phyloP scores from a whole-genome alignment of 2,888 invertebrate species.

The Hyalella azteca region DNA sequence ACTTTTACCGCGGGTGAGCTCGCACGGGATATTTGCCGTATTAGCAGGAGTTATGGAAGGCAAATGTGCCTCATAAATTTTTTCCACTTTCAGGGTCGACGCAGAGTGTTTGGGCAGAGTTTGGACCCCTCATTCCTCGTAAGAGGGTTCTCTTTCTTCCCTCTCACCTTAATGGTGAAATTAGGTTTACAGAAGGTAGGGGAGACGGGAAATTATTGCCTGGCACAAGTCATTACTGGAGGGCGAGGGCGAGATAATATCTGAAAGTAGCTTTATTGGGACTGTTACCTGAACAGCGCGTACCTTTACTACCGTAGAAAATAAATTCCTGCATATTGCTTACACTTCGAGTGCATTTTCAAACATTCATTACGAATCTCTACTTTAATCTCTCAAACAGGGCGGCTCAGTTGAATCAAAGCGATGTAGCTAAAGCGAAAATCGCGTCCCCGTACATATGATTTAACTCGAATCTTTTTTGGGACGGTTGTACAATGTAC shows the following conservation, averaged over 20 bases:
- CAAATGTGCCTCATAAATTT: constrained; percentile 16
- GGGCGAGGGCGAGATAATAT: not conserved
- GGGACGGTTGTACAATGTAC: too few species aligned
- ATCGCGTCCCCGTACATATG: too few species aligned
- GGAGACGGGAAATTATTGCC: constrained; percentile 33
- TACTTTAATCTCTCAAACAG: too few species aligned
- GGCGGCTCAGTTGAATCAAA: too few species aligned
- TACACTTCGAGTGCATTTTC: too few species aligned
- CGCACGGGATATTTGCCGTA: constrained; percentile 1
- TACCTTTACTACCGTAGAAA: too few species aligned
- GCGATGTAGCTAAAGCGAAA: too few species aligned
- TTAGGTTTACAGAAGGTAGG: constrained; percentile 37
- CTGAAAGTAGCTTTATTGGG: not conserved
- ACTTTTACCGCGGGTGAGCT: not conserved
- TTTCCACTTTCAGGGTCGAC: constrained; percentile 10
- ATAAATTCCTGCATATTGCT: too few species aligned
- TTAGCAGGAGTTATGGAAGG: constrained; percentile 23
- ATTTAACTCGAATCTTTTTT: too few species aligned
- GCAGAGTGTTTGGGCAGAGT: constrained; percentile 22
- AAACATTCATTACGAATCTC: too few species aligned
- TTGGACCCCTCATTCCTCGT: constrained; percentile 29
- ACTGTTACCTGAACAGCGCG: not conserved
- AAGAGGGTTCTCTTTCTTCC: constrained; percentile 36
- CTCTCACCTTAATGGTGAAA: constrained; percentile 33
- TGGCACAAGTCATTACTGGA: constrained; percentile 16